Evolutionary conservation across 2,113 vertebrate genomes (phyloP), one percentile per base, ranked within the genome.

Genomic region (Alectura lathami): DNA sequence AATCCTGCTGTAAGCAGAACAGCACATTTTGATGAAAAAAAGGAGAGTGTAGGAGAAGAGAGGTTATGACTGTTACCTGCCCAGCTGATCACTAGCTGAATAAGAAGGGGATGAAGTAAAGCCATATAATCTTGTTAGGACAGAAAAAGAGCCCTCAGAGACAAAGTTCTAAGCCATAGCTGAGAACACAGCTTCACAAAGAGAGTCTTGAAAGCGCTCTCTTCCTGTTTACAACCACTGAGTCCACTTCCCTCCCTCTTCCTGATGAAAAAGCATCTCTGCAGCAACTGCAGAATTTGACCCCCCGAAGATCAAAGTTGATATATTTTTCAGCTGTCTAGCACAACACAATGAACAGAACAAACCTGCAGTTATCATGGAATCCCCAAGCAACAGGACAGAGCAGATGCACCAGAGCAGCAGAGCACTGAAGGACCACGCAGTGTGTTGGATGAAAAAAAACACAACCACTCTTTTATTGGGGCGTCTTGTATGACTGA

Each of bases 331-430:
- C 63, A 73, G 10, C 70, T 91, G 83, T 5, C 32, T 66, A 56
- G 42, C 27, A 79, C 40, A 60, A 14, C 1, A 8, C 59, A 93
- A 45, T 0, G 0, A 68, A 17, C 63, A 91, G 88, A 57, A 60
- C 40, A 73, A 57, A 27, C 62, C 66, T 47, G n/a, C 60, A 72
- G 47, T 38, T 64, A 17, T 51, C 0, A 0, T 9, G 40, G 48
- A 62, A 36, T 6, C 53, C 43, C 62, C 53, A 73, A 34, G 43
- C 47, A 88, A 27, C n/a, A 21, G 50, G 53, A 32, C 11, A 20
- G 34, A 75, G 57, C 67, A 73, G 22, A 74, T 8, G 43, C 30
- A 14, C 15, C 14, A 14, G 13, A 45, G n/a, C 14, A 68, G 17
- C n/a, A 9, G 45, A 70, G 73, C 3, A 5, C 30, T 6, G 23